Conservation (phyloP, 2,888 invertebrate species). For the Dynastes maya region DNA sequence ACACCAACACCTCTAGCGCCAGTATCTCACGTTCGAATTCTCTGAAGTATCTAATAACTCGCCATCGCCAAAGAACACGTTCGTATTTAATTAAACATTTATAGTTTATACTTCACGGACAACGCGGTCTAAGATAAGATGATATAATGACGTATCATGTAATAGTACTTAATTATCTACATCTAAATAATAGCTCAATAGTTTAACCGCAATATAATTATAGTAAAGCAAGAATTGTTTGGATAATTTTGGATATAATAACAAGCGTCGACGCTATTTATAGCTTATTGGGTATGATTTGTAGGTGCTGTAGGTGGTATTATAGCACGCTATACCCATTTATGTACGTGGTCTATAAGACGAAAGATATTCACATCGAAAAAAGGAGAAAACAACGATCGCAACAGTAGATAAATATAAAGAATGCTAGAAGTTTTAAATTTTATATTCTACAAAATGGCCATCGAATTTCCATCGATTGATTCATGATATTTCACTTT, state of each 20-base stretch:
- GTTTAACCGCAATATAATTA: constrained; percentile 29
- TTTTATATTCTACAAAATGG: too few relatives aligned
- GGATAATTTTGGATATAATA: constrained; percentile 26
- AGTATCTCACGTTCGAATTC: background rate
- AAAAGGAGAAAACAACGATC: background rate
- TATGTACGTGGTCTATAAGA: background rate
- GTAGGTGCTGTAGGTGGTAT: constrained; percentile 30
- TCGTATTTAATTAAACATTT: constrained; percentile 9
- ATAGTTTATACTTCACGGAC: background rate
- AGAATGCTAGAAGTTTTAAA: background rate
- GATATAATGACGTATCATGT: constrained; percentile 31
- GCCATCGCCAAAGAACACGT: background rate
- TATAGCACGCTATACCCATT: background rate
- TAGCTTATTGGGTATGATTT: constrained; percentile 32
- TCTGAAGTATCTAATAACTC: background rate
- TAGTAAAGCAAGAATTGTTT: constrained; percentile 30
- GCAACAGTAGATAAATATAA: background rate
- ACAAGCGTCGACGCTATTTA: constrained; percentile 17
- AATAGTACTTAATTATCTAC: constrained; percentile 26
- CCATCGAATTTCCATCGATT: too few relatives aligned
- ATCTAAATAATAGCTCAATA: constrained; percentile 15
- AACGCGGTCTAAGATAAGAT: background rate
- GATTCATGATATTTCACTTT: too few relatives aligned
- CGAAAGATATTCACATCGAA: background rate
- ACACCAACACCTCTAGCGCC: too few relatives aligned